These are phyloP conservation scores for Rhinatrema bivittatum DNA, from an alignment of 2,797 vertebrate genomes.

Conservation along the genomic window DNA sequence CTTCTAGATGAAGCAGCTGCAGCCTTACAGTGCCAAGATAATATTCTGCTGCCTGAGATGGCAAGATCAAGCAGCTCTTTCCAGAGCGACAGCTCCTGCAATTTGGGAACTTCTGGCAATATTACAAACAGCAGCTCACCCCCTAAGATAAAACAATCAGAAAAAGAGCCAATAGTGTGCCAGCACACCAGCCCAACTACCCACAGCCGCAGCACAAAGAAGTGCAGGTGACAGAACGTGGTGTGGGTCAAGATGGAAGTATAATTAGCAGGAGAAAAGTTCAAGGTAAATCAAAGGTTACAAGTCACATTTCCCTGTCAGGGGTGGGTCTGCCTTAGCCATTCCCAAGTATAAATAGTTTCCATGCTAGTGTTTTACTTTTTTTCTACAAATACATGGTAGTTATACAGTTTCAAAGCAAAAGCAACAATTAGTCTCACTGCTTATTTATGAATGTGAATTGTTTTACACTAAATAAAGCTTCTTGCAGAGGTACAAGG, in stretches of 20 bases:
- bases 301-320: too few species aligned
- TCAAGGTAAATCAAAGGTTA: conserved; percentile 45
- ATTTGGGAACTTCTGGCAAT: conserved; percentile 7
- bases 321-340: too few species aligned
- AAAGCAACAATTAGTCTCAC: too few species aligned
- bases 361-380: too few species aligned
- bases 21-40: conserved; percentile 45
- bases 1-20: conserved; percentile 51
- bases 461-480: too few species aligned
- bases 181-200: conserved; percentile 32
- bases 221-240: conserved; percentile 56
- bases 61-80: conserved; percentile 33
- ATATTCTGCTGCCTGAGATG: conserved; percentile 18
- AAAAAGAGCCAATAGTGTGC: conserved; percentile 32
- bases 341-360: too few species aligned
- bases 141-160: conserved; percentile 28
- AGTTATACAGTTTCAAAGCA: too few species aligned
- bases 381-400: too few species aligned
- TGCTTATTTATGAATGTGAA: too few species aligned
- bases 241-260: conserved; percentile 38
- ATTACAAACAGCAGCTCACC: conserved; percentile 26
- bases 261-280: conserved; percentile 31
- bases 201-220: conserved; percentile 41
- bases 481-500: too few species aligned
- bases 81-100: conserved; percentile 18